Conservation (phyloP, 1,140 invertebrate genomes). For the Amyelois transitella region DNA sequence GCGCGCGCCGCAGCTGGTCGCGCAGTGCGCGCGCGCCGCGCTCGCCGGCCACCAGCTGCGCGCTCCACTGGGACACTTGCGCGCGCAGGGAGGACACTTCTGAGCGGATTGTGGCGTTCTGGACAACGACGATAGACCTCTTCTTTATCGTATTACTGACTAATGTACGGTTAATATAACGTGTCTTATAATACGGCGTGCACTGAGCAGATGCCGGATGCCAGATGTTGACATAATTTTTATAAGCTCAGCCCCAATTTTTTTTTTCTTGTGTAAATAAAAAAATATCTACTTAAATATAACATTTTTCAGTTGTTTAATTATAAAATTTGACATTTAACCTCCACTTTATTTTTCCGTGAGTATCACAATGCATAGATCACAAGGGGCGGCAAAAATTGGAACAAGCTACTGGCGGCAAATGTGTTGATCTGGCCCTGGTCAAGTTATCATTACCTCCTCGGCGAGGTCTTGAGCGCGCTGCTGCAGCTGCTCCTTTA, state of each 20-base stretch:
- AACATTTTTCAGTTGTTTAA: no score
- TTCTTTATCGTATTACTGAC: no score
- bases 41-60: constrained; percentile 19
- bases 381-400: background rate
- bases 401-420: background rate
- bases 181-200: background rate
- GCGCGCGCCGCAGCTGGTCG: constrained; percentile 20
- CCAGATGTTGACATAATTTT: no score
- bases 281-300: no score
- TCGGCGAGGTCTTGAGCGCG: constrained; percentile 20
- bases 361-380: background rate
- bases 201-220: no score
- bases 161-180: background rate
- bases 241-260: no score
- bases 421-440: background rate
- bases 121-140: background rate
- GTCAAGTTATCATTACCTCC: no score
- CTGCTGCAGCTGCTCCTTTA: constrained; percentile 27
- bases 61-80: constrained; percentile 25
- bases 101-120: constrained; percentile 22
- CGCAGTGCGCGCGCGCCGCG: constrained; percentile 18
- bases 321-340: no score
- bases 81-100: constrained; percentile 23
- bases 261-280: no score
- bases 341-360: no score